Evolutionary conservation across 2,797 vertebrate species (phyloP), one percentile per base, ranked within the genome.

Genomic region (Iguana delicatissima): DNA sequence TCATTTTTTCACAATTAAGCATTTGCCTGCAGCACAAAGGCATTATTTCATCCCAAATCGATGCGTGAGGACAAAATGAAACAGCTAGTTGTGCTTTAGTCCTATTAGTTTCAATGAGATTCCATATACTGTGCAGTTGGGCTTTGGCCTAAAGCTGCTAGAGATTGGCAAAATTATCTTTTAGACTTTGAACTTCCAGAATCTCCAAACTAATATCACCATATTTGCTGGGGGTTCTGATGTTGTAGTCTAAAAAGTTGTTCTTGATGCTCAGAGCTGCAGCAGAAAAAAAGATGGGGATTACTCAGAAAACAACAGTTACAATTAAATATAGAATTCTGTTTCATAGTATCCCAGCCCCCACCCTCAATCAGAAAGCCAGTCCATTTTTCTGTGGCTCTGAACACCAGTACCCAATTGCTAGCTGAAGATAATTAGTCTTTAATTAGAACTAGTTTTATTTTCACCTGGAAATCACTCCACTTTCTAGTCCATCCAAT

Each of bases 361-460:
- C 38, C 42, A 24, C 29, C 29, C 57, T 26, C 46, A 14, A 14
- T 38, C n/a, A 80, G 35, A 20, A 4, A 7, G 10, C 50, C 87
- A 16, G 24, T 55, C 46, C 38, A 55, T 12, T 93, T 79, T 85
- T 42, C n/a, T 38, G 46, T 84, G 7, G 87, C 90, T 92, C 84
- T 72, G 32, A 95, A 67, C 89, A 95, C 85, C 93, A 90, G 72
- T 62, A 93, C 90, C 86, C 85, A 84, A 89, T 93, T 94, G 89
- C 90, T 90, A 90, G 72, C 80, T 92, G 83, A 91, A 93, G 79
- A 92, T 95, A 95, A 95, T 95, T 94, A 94, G 89, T 83, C 93
- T 93, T 95, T 94, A 95, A 95, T 96, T 94, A 94, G 91, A 87
- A 93, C 79, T 86, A 92, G 93, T 94, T 95, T 92, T 89, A 93